Evolutionary conservation across 64 coral and sea anemone species (phyloP), one percentile per base, ranked within the genome.

Genomic region (Montipora efflorescens): DNA sequence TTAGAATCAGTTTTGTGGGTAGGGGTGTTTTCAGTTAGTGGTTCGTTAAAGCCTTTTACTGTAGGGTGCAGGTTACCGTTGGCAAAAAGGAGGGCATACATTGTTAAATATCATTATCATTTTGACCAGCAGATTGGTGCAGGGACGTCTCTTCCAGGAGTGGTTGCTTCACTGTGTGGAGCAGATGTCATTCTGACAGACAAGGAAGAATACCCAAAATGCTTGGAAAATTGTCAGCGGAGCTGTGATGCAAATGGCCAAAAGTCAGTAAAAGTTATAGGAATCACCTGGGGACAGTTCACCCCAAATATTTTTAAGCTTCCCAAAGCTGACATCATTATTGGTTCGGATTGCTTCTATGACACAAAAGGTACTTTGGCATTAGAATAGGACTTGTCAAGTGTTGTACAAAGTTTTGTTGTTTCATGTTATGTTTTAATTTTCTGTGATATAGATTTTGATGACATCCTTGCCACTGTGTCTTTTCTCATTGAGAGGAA

Each of bases 301-400:
- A 92, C 95, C 28, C 90, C 95, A 69, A 94, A 88, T 72, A 25
- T 99, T 0, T 89, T 99, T 20, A 94, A 88, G 11, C 92, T 99
- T 49, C 78, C 92, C 16, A 94, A 88, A 73, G 79, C 89, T 87
- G 98, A 96, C 19, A 80, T 99, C 4, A 92, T 99, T 59, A 68
- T 99, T 68, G 98, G 98, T 53, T 99, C 98, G 70, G 98, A 99
- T 87, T 99, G 98, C 74, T 99, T 99, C 48, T 99, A 99, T 87
- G 98, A 96, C 51, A 78, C 88, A 28, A 96, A 96, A 99, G 97
- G 97, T 98, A 87, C 62, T n/a, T 13, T 90, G 19, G 4, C 61
- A n/a, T 79, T n/a, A 16, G 16, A 59, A 76, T 52, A 45, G 50
- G 16, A 75, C 2, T 23, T 88, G 12, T 12, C 8, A 44, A 72